phyloP scores from a whole-genome alignment of 1,140 invertebrate genomes.

The Onthophagus taurus region DNA sequence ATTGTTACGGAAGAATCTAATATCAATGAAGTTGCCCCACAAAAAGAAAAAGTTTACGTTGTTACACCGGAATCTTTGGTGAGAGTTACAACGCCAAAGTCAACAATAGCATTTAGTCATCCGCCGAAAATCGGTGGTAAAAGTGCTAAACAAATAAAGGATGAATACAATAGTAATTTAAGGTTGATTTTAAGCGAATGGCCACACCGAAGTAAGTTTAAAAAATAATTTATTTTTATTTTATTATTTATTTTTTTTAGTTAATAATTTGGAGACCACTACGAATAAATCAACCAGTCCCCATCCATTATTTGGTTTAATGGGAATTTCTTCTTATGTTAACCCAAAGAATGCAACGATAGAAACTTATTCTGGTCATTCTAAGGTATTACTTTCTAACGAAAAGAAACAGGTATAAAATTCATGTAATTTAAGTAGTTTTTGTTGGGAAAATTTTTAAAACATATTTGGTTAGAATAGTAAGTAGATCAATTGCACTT shows the following conservation, averaged over 20 bases:
- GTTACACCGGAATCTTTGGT: conserved; percentile 55
- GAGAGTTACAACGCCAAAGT: conserved; percentile 18
- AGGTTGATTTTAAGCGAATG: conserved; percentile 39
- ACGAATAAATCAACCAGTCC: conserved; percentile 24
- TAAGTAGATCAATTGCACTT: too few species aligned
- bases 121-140: conserved; percentile 21
- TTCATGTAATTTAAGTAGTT: too few species aligned
- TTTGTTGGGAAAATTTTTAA: too few species aligned
- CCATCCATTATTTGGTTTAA: conserved; percentile 39
- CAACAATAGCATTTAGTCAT: conserved; percentile 25
- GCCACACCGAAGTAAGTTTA: conserved; percentile 46
- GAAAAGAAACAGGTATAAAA: conserved; percentile 10
- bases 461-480: too few species aligned
- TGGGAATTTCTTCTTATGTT: conserved; percentile 39
- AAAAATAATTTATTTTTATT: not conserved
- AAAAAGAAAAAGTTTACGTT: conserved; percentile 67
- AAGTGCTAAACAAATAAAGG: conserved; percentile 32
- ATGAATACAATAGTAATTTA: conserved; percentile 33
- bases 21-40: not conserved
- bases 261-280: conserved; percentile 44
- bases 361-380: conserved; percentile 43
- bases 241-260: conserved; percentile 35
- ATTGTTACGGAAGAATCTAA: conserved; percentile 2
- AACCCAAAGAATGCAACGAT: conserved; percentile 37
- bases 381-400: conserved; percentile 38